Evolutionary conservation across 1,140 invertebrate species (phyloP), one percentile per base, ranked within the genome.

Genomic region (Acyrthosiphon pisum): DNA sequence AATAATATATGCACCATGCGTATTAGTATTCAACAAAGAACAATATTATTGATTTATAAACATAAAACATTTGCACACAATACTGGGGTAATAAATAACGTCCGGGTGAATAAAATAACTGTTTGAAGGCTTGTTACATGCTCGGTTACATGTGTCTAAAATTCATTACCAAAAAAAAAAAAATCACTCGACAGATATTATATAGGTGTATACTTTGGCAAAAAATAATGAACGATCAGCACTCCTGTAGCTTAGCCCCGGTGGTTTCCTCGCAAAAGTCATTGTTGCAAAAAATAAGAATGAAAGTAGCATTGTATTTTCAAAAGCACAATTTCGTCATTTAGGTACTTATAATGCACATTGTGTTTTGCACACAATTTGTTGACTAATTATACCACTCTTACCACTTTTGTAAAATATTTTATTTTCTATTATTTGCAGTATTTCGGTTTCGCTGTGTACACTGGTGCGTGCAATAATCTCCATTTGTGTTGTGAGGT

Each of bases 71-170:
- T 87, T 87, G 41, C 44, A 46, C 41, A 87, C 84, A 87, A 46
- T 46, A 87, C 84, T n/a, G 44, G 37, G 83, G 84, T 87, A 87
- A 46, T 87, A 87, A 87, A 87, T 87, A 87, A 87, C 26, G 86
- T 87, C 44, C 86, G 86, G 48, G 86, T 30, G 18, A 76, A 76
- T 76, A 76, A 76, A 76, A 76, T 35, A 87, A 87, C n/a, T 26
- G 86, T 87, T 48, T 2, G 46, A 87, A 87, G 44, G 44, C 44
- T 48, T 48, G 86, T 46, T 22, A 76, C 41, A 41, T 41, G 37
- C n/a, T n/a, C n/a, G n/a, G n/a, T n/a, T n/a, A n/a, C 30, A 18
- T 76, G 30, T 20, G 46, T 50, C 44, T 35, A 18, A 48, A n/a
- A 87, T 87, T 48, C 41, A 20, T 86, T 4, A n/a, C 84, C 14